phyloP scores from a whole-genome alignment of 2,888 invertebrate species.

The Clivina fossor region DNA sequence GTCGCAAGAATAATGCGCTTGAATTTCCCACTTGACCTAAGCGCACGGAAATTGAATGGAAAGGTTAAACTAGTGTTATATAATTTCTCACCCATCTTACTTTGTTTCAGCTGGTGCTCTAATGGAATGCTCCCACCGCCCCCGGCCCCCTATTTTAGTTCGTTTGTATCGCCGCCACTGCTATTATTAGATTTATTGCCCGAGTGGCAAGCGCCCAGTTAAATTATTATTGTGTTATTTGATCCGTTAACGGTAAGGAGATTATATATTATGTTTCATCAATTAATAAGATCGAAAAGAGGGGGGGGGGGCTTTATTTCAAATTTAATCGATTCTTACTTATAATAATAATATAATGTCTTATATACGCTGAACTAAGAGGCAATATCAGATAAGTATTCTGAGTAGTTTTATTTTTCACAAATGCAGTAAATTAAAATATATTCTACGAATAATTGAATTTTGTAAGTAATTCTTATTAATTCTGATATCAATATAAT shows the following conservation, averaged over 20 bases:
- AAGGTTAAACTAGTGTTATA: constrained; percentile 34
- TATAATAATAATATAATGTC: too few species aligned
- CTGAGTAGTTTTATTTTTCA: too few species aligned
- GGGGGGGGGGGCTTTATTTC: too few species aligned
- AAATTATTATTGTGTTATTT: constrained; percentile 28
- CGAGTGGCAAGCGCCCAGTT: too few species aligned
- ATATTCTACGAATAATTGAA: too few species aligned
- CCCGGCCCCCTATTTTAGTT: not conserved
- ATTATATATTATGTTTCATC: constrained; percentile 27
- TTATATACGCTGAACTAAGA: too few species aligned
- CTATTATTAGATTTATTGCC: constrained; percentile 28
- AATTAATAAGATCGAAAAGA: constrained; percentile 8
- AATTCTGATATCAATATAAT: too few species aligned
- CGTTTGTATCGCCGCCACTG: not conserved
- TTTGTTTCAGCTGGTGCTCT: not conserved
- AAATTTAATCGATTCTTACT: too few species aligned
- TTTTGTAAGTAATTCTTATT: too few species aligned
- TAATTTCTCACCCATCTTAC: constrained; percentile 24
- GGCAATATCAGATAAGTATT: too few species aligned
- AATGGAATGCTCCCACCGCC: not conserved
- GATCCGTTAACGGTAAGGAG: constrained; percentile 26
- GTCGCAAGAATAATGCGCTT: constrained; percentile 32
- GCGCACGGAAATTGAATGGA: constrained; percentile 34
- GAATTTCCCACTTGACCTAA: constrained; percentile 35
- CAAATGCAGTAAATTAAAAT: too few species aligned